phyloP scores from a whole-genome alignment of 2,113 vertebrate genomes.

The Platycercus adscitus region DNA sequence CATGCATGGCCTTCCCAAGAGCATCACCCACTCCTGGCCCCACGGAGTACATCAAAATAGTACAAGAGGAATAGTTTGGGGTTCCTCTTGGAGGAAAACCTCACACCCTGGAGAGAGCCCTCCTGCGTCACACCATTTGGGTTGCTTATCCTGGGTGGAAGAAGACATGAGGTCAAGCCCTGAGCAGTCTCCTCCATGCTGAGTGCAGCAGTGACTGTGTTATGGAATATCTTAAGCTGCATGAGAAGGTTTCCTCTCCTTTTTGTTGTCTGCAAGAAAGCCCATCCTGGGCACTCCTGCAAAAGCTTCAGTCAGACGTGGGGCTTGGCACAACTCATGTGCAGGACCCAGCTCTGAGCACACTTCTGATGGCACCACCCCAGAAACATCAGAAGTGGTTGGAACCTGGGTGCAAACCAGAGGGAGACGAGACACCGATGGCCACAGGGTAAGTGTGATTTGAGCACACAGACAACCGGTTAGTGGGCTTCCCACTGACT shows the following conservation, averaged over 20 bases:
- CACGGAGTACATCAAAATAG: neutral
- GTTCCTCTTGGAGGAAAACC: neutral
- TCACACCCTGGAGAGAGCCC: neutral
- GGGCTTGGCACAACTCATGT: rapidly evolving
- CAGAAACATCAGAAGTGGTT: neutral
- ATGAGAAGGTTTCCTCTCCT: neutral
- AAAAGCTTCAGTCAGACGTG: neutral
- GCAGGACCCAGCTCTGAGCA: neutral
- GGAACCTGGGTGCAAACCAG: neutral
- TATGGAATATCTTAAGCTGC: neutral
- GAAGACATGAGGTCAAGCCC: neutral
- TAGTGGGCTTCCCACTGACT: neutral
- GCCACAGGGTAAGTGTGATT: neutral
- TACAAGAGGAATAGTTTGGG: rapidly evolving
- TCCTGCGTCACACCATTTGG: neutral
- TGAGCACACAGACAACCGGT: neutral
- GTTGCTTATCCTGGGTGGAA: neutral
- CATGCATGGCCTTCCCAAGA: neutral
- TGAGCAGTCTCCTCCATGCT: neutral
- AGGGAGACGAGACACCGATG: rapidly evolving
- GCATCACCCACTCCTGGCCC: neutral
- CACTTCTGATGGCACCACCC: neutral
- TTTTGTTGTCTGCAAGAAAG: neutral
- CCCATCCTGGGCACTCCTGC: neutral
- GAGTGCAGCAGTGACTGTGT: neutral